A percentile compares a stretch with the other conserved stretches of the same genome.
phyloP scores from a whole-genome alignment of 2,888 invertebrate species.

The Microdon myrmicae region DNA sequence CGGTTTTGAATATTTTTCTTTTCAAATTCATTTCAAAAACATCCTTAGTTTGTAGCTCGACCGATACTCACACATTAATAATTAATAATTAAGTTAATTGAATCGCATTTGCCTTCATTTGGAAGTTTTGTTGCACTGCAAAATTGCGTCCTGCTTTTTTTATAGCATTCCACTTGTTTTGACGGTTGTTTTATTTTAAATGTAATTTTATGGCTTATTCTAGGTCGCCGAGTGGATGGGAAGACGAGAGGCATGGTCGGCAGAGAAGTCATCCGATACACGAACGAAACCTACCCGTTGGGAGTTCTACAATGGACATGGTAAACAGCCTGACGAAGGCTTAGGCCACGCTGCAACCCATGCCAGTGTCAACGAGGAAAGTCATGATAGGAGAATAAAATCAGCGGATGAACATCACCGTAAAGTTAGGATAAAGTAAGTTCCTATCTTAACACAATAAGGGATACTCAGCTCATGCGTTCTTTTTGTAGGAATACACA shows the following conservation, averaged over 20 bases:
- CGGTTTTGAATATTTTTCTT: constrained; percentile 6
- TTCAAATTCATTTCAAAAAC: constrained; percentile 19
- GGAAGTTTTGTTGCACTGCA: constrained; percentile 6
- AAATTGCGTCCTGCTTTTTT: constrained; percentile 17
- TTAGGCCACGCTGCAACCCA: constrained; percentile 65
- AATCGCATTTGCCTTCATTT: constrained; percentile 2
- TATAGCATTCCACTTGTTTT: constrained; percentile 1
- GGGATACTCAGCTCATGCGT: background rate
- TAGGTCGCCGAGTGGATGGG: constrained; percentile 77
- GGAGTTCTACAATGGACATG: constrained; percentile 76
- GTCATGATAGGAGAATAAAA: constrained; percentile 57
- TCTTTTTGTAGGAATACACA: constrained; percentile 60
- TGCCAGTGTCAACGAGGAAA: constrained; percentile 61
- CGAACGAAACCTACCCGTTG: constrained; percentile 77
- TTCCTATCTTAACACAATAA: background rate
- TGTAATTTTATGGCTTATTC: constrained; percentile 1
- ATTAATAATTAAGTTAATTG: constrained; percentile 7
- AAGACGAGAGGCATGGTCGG: constrained; percentile 87
- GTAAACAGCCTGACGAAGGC: constrained; percentile 64
- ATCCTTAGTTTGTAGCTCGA: constrained; percentile 22
- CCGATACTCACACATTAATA: constrained; percentile 13
- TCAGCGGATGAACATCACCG: constrained; percentile 64
- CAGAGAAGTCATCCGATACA: constrained; percentile 74
- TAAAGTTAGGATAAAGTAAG: constrained; percentile 64
- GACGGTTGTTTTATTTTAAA: background rate